Percentiles rank a stretch among this genome's conserved stretches.
phyloP scores from a whole-genome alignment of 2,888 invertebrate genomes.

The Sinopyrophorus schimmeli region DNA sequence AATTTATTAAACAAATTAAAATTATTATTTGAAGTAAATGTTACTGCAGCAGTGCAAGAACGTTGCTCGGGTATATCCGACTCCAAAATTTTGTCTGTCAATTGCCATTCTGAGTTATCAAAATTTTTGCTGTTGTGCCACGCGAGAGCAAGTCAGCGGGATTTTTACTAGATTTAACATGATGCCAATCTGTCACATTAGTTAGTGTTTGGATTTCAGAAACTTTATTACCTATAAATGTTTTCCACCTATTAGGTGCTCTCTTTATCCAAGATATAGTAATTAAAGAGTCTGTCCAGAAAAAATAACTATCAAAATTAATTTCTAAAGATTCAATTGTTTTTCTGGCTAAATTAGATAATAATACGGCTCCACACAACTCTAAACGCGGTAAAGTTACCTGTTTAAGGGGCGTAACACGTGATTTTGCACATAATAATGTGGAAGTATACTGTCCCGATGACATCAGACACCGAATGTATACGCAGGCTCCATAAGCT shows the following conservation, averaged over 20 bases:
- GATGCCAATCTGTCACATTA: slow-evolving; percentile 20
- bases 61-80: slow-evolving; percentile 3
- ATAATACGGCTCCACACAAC: slow-evolving; percentile 32
- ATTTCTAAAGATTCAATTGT: slow-evolving; percentile 16
- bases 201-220: slow-evolving; percentile 23
- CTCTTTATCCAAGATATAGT: slow-evolving; percentile 34
- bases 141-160: slow-evolving; percentile 28
- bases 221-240: slow-evolving; percentile 33
- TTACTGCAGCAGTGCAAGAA: background rate
- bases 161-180: slow-evolving; percentile 26
- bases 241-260: slow-evolving; percentile 29
- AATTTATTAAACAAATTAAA: slow-evolving; percentile 4
- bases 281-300: slow-evolving; percentile 38
- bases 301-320: slow-evolving; percentile 14
- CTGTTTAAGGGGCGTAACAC: slow-evolving; percentile 32
- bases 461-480: slow-evolving; percentile 27
- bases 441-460: slow-evolving; percentile 1
- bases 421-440: slow-evolving; percentile 38
- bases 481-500: slow-evolving; percentile 39
- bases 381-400: slow-evolving; percentile 34
- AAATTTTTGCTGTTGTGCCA: slow-evolving; percentile 1
- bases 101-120: background rate
- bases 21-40: background rate
- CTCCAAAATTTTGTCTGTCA: too few species aligned
- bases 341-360: slow-evolving; percentile 23